Evolutionary conservation across 1,140 invertebrate species (phyloP).

Genomic region (Procambarus clarkii): DNA sequence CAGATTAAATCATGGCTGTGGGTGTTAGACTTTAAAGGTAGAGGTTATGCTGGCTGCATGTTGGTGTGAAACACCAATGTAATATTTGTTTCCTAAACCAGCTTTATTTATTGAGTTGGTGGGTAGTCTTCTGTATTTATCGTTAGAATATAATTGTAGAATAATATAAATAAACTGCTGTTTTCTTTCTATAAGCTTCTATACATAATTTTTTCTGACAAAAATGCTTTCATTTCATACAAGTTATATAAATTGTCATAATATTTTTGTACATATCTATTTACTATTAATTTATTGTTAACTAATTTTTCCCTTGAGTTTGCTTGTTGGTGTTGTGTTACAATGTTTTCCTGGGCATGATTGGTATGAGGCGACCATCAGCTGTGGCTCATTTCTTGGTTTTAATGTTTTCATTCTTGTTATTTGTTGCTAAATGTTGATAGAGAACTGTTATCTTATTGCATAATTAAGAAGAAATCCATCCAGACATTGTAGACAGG

Average conservation of each 20-base stretch:
- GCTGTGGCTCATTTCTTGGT: neutral
- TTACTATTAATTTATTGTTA: slow-evolving; percentile 40
- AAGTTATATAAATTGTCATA: slow-evolving; percentile 42
- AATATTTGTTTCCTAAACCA: neutral
- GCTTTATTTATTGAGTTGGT: neutral
- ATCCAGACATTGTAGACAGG: no score
- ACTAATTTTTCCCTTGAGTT: slow-evolving; percentile 33
- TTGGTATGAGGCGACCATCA: no score
- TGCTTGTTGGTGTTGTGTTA: slow-evolving; percentile 21
- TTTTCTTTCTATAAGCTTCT: slow-evolving; percentile 35
- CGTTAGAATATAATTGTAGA: slow-evolving; percentile 10
- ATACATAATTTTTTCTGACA: slow-evolving; percentile 37
- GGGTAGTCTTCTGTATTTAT: slow-evolving; percentile 23
- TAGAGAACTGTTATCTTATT: no score
- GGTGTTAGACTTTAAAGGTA: neutral
- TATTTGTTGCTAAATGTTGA: neutral
- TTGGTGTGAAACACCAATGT: neutral
- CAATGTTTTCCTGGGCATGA: no score
- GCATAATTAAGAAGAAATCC: no score
- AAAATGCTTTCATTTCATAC: slow-evolving; percentile 69
- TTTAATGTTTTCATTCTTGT: slow-evolving; percentile 4
- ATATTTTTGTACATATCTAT: slow-evolving; percentile 25
- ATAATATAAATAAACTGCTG: slow-evolving; percentile 29
- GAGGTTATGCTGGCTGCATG: neutral
- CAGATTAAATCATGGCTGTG: no score